Base-by-base conservation (phyloP, 1,140 invertebrate genomes). In the Potamilus streckersoni region DNA sequence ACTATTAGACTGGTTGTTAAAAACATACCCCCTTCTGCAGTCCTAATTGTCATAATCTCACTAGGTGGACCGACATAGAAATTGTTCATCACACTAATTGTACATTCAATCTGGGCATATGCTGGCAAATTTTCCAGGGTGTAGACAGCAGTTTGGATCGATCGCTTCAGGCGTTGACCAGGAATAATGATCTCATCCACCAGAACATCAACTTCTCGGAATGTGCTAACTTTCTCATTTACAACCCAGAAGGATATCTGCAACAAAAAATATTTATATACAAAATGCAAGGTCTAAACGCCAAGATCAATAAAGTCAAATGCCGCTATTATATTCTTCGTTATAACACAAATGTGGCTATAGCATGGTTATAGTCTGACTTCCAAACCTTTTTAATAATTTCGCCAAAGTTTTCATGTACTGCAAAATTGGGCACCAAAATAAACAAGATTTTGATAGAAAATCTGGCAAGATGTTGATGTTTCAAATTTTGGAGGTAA, bases 1-100 rank as follows among this genome's bases (percentile, higher is more conserved):
- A 49, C 3, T 49, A 8, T 49, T 49, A 31, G 2, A 23, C 11
- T 49, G 4, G 38, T 49, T 49, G 38, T 20, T 38, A 15, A 49
- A 55, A 15, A 74, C 82, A 79, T 76, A 86, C 84, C 80, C 69
- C 84, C 84, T 66, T 78, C 71, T 23, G 63, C 11, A 16, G 83
- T 86, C 27, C 60, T 61, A 59, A 83, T 82, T n/a, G 38, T 55
- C 12, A 81, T 19, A 17, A 71, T 71, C 49, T 83, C 80, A 59
- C 82, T 77, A 5, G 84, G 84, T 60, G 58, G 63, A 6, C 83
- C 78, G 13, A 84, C 80, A 67, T 80, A 86, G 72, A 68, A 83
- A 69, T 83, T 83, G 69, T 86, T 86, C 69, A 82, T 80, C 11
- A 83, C 80, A 60, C 80, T 69, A 1, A 84, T 66, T 57, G 78